Conservation (phyloP, 2,888 invertebrate genomes). For the Macrostomum cliftonense region DNA sequence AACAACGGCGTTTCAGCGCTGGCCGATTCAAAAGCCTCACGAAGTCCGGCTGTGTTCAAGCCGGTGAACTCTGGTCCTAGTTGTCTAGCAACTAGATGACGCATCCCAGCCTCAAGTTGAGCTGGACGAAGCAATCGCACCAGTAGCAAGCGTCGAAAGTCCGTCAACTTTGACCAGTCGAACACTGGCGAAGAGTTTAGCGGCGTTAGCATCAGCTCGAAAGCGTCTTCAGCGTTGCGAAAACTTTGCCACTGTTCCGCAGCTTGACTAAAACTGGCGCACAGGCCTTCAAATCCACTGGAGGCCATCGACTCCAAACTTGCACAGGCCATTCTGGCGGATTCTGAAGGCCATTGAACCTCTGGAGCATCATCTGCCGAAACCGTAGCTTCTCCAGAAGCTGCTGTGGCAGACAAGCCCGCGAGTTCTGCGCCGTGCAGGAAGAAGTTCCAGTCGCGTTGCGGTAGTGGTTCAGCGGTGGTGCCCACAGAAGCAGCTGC, state of each 20-base stretch:
- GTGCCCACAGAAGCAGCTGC: background rate
- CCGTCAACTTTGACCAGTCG: conserved; percentile 23
- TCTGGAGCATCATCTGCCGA: background rate
- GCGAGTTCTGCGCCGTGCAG: conserved; percentile 30
- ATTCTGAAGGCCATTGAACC: background rate
- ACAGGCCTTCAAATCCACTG: background rate
- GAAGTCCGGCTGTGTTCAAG: conserved; percentile 21
- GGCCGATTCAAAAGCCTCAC: conserved; percentile 30
- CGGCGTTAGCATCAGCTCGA: background rate
- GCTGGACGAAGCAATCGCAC: conserved; percentile 29
- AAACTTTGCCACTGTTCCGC: background rate
- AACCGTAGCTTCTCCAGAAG: background rate
- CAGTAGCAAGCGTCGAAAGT: conserved; percentile 28
- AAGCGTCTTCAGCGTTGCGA: background rate
- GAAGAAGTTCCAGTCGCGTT: conserved; percentile 29
- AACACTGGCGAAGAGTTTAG: conserved; percentile 13
- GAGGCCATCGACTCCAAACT: background rate
- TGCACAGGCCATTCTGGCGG: background rate
- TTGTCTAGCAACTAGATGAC: conserved; percentile 24
- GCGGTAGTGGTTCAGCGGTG: conserved; percentile 1
- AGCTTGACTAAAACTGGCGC: background rate
- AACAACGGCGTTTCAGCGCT: conserved; percentile 31
- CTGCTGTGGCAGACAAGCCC: conserved; percentile 18
- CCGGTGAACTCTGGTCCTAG: conserved; percentile 23
- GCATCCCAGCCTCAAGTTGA: conserved; percentile 21